Base-by-base conservation (phyloP, 1,140 invertebrate genomes). In the Protaetia brevitarsis region DNA sequence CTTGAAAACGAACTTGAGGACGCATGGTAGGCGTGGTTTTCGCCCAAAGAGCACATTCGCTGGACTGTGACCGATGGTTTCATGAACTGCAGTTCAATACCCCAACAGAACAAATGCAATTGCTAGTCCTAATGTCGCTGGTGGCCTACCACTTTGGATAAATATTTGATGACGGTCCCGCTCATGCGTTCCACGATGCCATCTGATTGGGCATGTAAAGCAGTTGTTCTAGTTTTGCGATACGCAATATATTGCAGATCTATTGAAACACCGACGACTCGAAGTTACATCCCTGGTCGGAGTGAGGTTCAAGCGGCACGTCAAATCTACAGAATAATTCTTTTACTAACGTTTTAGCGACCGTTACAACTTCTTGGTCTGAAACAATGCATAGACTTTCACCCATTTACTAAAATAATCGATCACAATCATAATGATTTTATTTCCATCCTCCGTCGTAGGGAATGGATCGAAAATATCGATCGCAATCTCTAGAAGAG, bases 401-500 rank as follows among this genome's bases (percentile, higher is more conserved):
- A 26, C n/a, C 10, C n/a, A 57, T 21, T 5, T 26, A 26, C 26
- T 28, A 11, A 57, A n/a, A n/a, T n/a, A n/a, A n/a, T n/a, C n/a
- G n/a, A n/a, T n/a, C n/a, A n/a, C n/a, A n/a, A n/a, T n/a, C n/a
- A n/a, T n/a, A n/a, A n/a, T n/a, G n/a, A n/a, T n/a, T 57, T 13
- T 57, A 57, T 57, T 57, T 57, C 19, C 26, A 26, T 7, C 51
- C 19, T 19, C 6, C 21, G 69, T 67, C 29, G 16, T 66, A 56
- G 67, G 64, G 19, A 68, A 31, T 21, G 45, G 67, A 27, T 60
- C 64, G 3, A 68, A 3, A 41, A 73, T 66, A 66, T 71, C 69
- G 1, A 66, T 28, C 11, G 68, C 64, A 29, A 73, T 56, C 70
- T 58, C 65, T 71, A 67, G 37, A 70, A 70, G 34, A 67, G 66